Evolutionary conservation across 2,113 vertebrate species (phyloP).

Genomic region (Hylia prasina): DNA sequence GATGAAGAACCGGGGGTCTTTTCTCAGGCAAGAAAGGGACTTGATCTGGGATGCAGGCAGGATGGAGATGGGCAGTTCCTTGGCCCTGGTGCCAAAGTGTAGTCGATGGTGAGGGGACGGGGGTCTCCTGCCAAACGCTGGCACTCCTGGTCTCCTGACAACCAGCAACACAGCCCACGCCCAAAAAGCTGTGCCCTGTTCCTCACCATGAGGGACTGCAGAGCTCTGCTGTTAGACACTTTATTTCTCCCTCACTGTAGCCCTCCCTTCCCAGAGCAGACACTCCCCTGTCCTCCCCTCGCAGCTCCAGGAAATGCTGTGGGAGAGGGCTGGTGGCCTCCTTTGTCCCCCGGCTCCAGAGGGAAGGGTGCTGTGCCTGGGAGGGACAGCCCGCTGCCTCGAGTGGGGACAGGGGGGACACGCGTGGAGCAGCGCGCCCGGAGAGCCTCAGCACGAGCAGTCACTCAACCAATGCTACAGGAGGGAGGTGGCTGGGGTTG

Average conservation of each 20-base stretch:
- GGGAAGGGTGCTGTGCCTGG: not conserved
- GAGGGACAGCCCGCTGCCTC: not conserved
- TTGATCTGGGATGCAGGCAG: not conserved
- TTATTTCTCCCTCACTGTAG: not conserved
- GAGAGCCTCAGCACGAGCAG: not conserved
- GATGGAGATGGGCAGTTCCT: not conserved
- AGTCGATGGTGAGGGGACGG: accelerated
- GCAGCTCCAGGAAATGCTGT: not conserved
- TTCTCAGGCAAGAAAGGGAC: accelerated
- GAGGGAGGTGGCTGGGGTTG: not conserved
- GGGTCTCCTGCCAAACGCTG: accelerated
- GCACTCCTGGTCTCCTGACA: not conserved
- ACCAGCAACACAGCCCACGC: accelerated
- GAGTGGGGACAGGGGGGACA: not conserved
- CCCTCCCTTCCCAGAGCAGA: not conserved
- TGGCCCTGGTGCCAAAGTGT: not conserved
- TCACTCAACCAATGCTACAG: not conserved
- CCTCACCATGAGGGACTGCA: not conserved
- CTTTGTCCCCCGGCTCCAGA: not conserved
- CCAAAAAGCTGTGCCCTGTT: not conserved
- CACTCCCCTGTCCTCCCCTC: not conserved
- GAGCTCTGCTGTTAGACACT: not conserved
- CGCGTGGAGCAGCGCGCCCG: accelerated
- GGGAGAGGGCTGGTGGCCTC: not conserved
- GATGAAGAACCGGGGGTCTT: not conserved